A percentile compares a stretch with the other conserved stretches of the same genome.
Conservation (phyloP, 2,888 invertebrate genomes). For the Idaea biselata region DNA sequence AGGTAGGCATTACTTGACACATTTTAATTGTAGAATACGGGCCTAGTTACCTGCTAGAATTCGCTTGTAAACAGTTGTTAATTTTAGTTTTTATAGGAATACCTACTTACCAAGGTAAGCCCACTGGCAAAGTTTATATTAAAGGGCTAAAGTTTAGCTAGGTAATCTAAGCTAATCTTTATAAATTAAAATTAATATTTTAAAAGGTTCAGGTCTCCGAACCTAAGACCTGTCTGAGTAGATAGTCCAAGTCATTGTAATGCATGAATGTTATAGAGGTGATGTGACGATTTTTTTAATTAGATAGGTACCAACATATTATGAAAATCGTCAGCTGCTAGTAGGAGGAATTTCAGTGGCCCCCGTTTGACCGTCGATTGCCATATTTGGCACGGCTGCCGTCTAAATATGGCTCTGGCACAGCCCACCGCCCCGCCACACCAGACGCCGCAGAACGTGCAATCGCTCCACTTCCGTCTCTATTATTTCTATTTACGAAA, state of each 20-base stretch:
- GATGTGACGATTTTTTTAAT: slow-evolving; percentile 78
- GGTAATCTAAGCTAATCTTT: too few relatives aligned
- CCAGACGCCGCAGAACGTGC: slow-evolving; percentile 37
- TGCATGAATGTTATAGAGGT: slow-evolving; percentile 46
- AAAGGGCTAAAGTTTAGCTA: too few relatives aligned
- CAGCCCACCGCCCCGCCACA: slow-evolving; percentile 82
- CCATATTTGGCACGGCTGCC: slow-evolving; percentile 90
- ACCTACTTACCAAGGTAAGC: too few relatives aligned
- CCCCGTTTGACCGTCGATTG: slow-evolving; percentile 89
- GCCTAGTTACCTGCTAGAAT: too few relatives aligned
- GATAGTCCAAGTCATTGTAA: slow-evolving; percentile 24
- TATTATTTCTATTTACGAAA: slow-evolving; percentile 81
- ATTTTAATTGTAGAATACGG: too few relatives aligned
- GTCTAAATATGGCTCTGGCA: slow-evolving; percentile 91
- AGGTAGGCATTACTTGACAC: too few relatives aligned
- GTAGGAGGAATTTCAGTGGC: slow-evolving; percentile 89
- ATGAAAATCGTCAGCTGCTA: slow-evolving; percentile 77
- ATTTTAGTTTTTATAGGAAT: too few relatives aligned
- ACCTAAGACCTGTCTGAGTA: slow-evolving; percentile 30
- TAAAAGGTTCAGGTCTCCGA: too few relatives aligned
- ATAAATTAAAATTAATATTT: too few relatives aligned
- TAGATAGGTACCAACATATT: slow-evolving; percentile 49
- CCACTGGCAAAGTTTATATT: too few relatives aligned
- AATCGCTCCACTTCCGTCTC: slow-evolving; percentile 74
- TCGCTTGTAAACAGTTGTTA: too few relatives aligned